Evolutionary conservation across 1,140 invertebrate species (phyloP).

Genomic region (Rhagoletis pomonella): DNA sequence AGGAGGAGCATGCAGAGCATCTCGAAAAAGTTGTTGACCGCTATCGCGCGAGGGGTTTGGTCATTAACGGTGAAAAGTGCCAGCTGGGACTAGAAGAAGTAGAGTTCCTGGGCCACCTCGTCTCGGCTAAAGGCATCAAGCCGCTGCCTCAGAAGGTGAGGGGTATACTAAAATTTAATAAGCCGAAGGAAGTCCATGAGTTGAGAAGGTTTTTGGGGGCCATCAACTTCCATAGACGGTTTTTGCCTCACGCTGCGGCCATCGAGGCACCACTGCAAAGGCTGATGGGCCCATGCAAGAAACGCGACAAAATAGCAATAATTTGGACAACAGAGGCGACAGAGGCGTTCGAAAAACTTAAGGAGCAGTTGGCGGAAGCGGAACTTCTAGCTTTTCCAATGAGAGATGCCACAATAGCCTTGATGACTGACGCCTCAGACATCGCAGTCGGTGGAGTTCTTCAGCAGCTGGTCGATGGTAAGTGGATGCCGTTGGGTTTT

Average conservation of each 20-base stretch:
- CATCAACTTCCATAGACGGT: constrained; percentile 23
- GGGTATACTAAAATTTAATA: background rate
- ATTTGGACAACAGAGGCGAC: background rate
- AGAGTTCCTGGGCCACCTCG: constrained; percentile 58
- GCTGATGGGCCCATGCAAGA: background rate
- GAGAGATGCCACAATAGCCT: background rate
- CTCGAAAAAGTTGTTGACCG: constrained; percentile 59
- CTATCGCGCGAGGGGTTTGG: constrained; percentile 51
- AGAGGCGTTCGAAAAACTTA: constrained; percentile 24
- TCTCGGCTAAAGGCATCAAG: background rate
- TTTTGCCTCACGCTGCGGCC: background rate
- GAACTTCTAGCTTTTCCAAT: background rate
- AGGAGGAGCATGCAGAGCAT: constrained; percentile 65
- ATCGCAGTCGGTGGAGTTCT: constrained; percentile 7
- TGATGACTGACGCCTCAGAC: constrained; percentile 6
- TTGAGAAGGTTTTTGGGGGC: constrained; percentile 6
- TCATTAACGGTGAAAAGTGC: constrained; percentile 65
- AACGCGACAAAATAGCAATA: constrained; percentile 18
- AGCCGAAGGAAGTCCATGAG: background rate
- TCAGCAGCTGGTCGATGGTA: background rate
- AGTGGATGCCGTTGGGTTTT: constrained; percentile 14
- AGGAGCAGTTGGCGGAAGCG: background rate
- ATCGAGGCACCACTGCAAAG: background rate
- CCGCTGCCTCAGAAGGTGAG: background rate
- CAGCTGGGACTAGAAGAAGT: constrained; percentile 61